phyloP scores from a whole-genome alignment of 1,140 invertebrate genomes.

The Cephus cinctus region DNA sequence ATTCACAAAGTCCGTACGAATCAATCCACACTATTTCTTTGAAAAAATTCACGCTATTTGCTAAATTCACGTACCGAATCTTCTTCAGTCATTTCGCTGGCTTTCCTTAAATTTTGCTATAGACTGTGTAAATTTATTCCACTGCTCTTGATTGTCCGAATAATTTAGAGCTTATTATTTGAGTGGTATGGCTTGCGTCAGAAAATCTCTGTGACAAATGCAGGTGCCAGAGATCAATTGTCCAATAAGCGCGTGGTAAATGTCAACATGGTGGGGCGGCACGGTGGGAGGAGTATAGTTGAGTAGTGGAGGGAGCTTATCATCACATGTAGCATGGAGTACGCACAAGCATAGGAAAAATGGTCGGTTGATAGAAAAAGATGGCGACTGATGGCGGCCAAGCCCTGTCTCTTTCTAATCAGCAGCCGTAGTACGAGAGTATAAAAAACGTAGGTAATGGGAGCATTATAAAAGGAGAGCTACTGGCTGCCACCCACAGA shows the following conservation, averaged over 20 bases:
- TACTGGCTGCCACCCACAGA: too few species aligned
- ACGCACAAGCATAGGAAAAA: too few species aligned
- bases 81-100: constrained; percentile 35
- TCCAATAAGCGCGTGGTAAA: neutral
- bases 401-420: too few species aligned
- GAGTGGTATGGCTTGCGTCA: neutral
- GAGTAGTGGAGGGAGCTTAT: too few species aligned
- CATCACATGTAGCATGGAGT: too few species aligned
- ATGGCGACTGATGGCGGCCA: too few species aligned
- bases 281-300: too few species aligned
- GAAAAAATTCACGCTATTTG: neutral
- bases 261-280: neutral
- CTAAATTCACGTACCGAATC: constrained; percentile 29
- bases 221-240: constrained; percentile 5
- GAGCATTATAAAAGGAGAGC: too few species aligned
- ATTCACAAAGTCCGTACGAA: neutral
- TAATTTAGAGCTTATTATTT: neutral
- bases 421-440: too few species aligned
- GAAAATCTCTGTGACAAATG: constrained; percentile 2
- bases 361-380: too few species aligned
- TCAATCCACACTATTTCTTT: neutral
- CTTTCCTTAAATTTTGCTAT: constrained; percentile 27
- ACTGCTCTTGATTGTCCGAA: neutral
- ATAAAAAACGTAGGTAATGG: too few species aligned
- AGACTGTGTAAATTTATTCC: constrained; percentile 17